Conservation (phyloP, 2,113 vertebrate genomes). For the Fregetta grallaria region DNA sequence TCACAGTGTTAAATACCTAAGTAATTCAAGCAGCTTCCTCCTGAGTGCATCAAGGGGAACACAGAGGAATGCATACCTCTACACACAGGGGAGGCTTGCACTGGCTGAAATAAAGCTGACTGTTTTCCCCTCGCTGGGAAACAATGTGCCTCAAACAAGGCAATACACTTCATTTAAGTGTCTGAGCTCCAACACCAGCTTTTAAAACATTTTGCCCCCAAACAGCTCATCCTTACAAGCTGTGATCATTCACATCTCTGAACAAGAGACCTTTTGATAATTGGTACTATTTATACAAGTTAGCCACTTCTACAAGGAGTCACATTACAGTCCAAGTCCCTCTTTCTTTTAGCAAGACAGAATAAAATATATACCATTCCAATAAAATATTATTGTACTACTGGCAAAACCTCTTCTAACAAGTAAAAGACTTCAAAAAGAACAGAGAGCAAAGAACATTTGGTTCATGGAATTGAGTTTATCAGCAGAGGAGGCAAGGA, state of each 20-base stretch:
- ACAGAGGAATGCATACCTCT: neutral
- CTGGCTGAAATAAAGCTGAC: neutral
- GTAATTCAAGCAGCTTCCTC: neutral
- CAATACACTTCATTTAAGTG: no score
- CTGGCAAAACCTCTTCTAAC: neutral
- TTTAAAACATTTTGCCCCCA: neutral
- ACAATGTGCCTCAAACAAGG: neutral
- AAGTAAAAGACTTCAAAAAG: neutral
- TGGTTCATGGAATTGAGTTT: neutral
- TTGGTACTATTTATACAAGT: neutral
- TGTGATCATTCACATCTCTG: neutral
- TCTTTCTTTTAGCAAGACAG: neutral
- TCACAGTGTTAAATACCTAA: neutral
- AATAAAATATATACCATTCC: neutral
- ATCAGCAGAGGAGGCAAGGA: neutral
- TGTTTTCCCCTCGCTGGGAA: neutral
- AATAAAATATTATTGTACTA: neutral
- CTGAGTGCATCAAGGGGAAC: neutral
- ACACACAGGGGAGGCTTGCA: neutral
- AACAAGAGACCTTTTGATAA: neutral
- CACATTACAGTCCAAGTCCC: neutral
- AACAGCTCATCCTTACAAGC: neutral
- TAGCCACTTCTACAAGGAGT: neutral
- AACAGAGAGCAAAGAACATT: neutral
- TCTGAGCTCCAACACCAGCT: neutral